Evolutionary conservation across 1,140 invertebrate genomes (phyloP), one percentile per base, ranked within the genome.

Genomic region (Rhynchophorus ferrugineus): DNA sequence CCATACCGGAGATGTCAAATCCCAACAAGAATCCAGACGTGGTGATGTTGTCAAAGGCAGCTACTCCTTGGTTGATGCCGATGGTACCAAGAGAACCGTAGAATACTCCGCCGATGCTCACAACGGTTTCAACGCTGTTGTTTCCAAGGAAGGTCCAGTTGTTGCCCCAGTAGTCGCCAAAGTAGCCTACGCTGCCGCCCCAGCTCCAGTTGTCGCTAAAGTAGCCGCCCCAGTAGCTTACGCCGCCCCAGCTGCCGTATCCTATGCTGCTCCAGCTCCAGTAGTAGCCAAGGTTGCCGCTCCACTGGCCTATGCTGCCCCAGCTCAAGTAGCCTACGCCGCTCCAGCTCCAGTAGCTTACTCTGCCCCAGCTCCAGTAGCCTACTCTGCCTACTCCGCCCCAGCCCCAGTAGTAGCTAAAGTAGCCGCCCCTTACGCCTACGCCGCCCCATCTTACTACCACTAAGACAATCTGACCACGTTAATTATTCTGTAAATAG

Each of bases 31-130:
- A 66, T 71, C 68, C 16, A 68, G 77, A 2, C 69, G 72, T 44
- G 81, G 81, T 8, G 80, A 83, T 61, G 73, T 81, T 17, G 81
- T 83, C 7, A 75, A 80, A 61, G 81, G 81, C 66, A 38, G 33
- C 36, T 52, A 52, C 43, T 52, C 49, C 11, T n/a, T 52, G 18
- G 49, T 52, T 2, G 49, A 52, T 22, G 13, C 49, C 33, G 49
- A 52, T 37, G 49, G 49, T 20, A 52, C 75, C 41, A 48, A 43
- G 36, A 46, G 52, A 49, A 50, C 76, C 13, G 81, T 83, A 1
- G 78, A 82, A 56, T 83, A 85, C 68, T 81, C 79, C 11, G 78
- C 78, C 14, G 78, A 80, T 61, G 71, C 75, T 2, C 57, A 71
- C 57, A 71, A 75, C 47, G 74, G 74, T 51, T 75, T 74, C 68